Base-by-base conservation (phyloP, 92 coral and sea anemone genomes). In the Virgularia gustaviana region DNA sequence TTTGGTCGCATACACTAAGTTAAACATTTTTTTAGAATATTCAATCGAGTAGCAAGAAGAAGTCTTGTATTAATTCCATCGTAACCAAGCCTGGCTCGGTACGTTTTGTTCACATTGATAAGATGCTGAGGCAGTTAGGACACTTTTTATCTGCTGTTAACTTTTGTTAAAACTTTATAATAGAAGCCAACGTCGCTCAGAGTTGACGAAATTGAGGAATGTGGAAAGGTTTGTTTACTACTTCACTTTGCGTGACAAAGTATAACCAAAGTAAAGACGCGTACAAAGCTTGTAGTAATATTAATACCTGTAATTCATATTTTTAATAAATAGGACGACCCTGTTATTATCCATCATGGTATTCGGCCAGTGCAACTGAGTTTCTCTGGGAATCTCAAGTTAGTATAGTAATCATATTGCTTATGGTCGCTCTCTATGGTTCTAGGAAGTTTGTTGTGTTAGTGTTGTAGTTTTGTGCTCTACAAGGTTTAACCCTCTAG, bases 301-400 rank as follows among this genome's bases (percentile, higher is more conserved):
- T 65, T 22, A 35, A n/a, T 35, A 53, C 57, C 58, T 55, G 6
- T 10, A n/a, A 11, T 36, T 13, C 8, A 71, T n/a, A n/a, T n/a
- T 36, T 22, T 1, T 12, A 30, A 36, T 38, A 22, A 2, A 7
- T 53, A 86, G 98, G 63, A 53, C 27, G 81, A 84, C 74, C 98
- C 98, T 0, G 31, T 78, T 8, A 84, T 86, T 54, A 66, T 89
- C 36, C 98, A 92, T 57, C 78, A 92, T 78, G 89, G 98, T 24
- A 87, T 92, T 47, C 82, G 98, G 20, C 98, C 98, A 5, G 90
- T 84, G 6, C 94, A 89, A 72, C 88, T 89, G 90, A 84, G 94
- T 55, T 92, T 83, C 75, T 84, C 88, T 49, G 98, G 98, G 55
- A 81, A 88, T 80, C 71, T 87, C 29, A 84, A 84, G 98, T 92